Evolutionary conservation across 2,113 vertebrate species (phyloP), one percentile per base, ranked within the genome.

Genomic region (Ptilonorhynchus violaceus): DNA sequence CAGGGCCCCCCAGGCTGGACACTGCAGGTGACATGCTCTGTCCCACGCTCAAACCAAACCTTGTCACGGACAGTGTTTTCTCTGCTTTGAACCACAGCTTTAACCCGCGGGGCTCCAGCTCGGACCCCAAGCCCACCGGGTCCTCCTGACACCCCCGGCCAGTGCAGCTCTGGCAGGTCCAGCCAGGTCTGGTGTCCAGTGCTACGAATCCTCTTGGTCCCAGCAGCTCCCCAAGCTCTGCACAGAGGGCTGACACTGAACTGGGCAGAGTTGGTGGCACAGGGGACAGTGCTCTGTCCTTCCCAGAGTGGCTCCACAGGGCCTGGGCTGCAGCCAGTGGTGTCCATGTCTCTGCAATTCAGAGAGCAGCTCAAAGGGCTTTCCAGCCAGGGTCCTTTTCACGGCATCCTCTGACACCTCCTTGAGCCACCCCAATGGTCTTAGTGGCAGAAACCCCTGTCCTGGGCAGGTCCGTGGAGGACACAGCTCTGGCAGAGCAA

Each of bases 261-360:
- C 28, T 67, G 0, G 0, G 23, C n/a, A 67, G 75, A 0, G 0
- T 3, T 74, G 68, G 30, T 27, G n/a, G 23, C 72, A 37, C 46
- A 15, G 35, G n/a, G 58, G 39, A 49, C 72, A 27, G 18, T 1
- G 2, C 30, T 39, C 52, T 1, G 0, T 62, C n/a, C 47, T 67
- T 41, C 49, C 56, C 52, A 30, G 46, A 28, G 25, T 12, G 7
- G 72, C 39, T 79, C 42, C 79, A 27, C 1, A 2, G 1, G 14
- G 9, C 30, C 46, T 6, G 1, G 49, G 15, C 50, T 20, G n/a
- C 75, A 59, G 47, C 31, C 16, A 6, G n/a, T 35, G 28, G 24
- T 20, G 16, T 7, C 0, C 0, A 4, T 37, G 8, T 47, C 50
- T 46, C 75, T 53, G 22, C 2, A 3, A 5, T 49, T 67, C 37